These are phyloP conservation scores for Montipora cactus DNA, from an alignment of 64 coral and sea anemone species.

Conservation along the genomic window DNA sequence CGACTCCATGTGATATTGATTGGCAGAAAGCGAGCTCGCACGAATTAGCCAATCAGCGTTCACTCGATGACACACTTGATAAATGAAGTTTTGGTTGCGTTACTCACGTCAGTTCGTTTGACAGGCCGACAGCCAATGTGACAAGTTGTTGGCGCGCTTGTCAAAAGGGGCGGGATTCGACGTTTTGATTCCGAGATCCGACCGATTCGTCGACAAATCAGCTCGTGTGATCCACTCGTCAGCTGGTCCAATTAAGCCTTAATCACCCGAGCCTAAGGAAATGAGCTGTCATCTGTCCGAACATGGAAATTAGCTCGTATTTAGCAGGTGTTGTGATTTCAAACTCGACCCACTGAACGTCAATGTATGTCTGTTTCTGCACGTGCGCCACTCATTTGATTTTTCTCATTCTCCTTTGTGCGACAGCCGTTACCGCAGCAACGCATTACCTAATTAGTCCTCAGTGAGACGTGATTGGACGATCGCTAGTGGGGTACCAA, in stretches of 20 bases:
- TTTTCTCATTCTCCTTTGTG: slow-evolving; percentile 73
- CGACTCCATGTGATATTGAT: slow-evolving; percentile 94
- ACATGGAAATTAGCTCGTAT: slow-evolving; percentile 95
- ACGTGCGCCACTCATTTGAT: slow-evolving; percentile 89
- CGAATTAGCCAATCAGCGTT: slow-evolving; percentile 76
- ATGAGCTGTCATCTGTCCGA: slow-evolving; percentile 93
- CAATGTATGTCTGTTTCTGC: slow-evolving; percentile 63
- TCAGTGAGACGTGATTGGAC: slow-evolving; percentile 39
- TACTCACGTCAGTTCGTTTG: slow-evolving; percentile 96
- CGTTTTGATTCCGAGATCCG: slow-evolving; percentile 99
- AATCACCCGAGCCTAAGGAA: slow-evolving; percentile 98
- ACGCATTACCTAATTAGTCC: slow-evolving; percentile 67
- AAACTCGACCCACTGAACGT: slow-evolving; percentile 40
- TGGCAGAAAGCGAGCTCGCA: slow-evolving; percentile 79
- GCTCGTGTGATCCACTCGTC: slow-evolving; percentile 84
- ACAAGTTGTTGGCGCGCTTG: slow-evolving; percentile 86
- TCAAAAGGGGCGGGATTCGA: slow-evolving; percentile 92
- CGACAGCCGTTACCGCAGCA: slow-evolving; percentile 51
- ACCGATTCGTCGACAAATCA: slow-evolving; percentile 95
- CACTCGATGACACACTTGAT: slow-evolving; percentile 86
- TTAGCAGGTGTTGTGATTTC: slow-evolving; percentile 88
- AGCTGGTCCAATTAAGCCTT: slow-evolving; percentile 99
- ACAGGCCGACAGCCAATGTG: slow-evolving; percentile 89
- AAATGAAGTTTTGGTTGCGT: slow-evolving; percentile 89
- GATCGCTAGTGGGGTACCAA: slow-evolving; percentile 35